A percentile compares a stretch with the other conserved stretches of the same genome.
These are phyloP conservation scores for Pogonocherus hispidulus DNA, from an alignment of 2,888 invertebrate genomes.

Conservation along the genomic window DNA sequence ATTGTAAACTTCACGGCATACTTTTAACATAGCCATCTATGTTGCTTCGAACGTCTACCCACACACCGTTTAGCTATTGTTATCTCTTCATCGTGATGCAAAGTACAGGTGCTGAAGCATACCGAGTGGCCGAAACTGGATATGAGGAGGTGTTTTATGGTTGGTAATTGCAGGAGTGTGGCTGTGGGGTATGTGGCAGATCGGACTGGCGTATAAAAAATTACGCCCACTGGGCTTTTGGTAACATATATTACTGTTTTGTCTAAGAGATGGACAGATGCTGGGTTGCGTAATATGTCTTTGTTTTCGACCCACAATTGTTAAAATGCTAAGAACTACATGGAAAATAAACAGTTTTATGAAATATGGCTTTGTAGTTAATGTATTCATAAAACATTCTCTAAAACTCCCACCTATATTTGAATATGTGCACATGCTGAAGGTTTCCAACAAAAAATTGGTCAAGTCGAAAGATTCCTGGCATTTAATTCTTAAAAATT, in stretches of 20 bases:
- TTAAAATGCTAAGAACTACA: background rate
- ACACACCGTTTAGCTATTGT: slow-evolving; percentile 31
- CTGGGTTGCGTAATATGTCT: background rate
- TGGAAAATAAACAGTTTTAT: background rate
- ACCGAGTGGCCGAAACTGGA: slow-evolving; percentile 14
- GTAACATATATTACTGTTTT: background rate
- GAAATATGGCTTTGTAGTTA: background rate
- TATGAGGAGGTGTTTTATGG: slow-evolving; percentile 23
- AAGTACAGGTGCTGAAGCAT: slow-evolving; percentile 24
- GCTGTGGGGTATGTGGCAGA: background rate
- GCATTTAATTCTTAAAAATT: no score
- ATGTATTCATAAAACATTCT: background rate
- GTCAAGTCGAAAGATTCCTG: no score
- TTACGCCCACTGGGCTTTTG: background rate
- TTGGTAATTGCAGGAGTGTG: background rate
- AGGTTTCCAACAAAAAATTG: no score
- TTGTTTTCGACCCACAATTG: background rate
- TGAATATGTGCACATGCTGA: no score
- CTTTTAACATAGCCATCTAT: slow-evolving; percentile 43
- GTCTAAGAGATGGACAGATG: background rate
- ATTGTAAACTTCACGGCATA: slow-evolving; percentile 48
- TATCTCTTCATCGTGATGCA: slow-evolving; percentile 35
- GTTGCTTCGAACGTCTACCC: slow-evolving; percentile 37
- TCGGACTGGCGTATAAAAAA: background rate
- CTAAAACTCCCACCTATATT: background rate